Evolutionary conservation across 2,888 invertebrate genomes (phyloP).

Genomic region (Protodeltote pygarga): DNA sequence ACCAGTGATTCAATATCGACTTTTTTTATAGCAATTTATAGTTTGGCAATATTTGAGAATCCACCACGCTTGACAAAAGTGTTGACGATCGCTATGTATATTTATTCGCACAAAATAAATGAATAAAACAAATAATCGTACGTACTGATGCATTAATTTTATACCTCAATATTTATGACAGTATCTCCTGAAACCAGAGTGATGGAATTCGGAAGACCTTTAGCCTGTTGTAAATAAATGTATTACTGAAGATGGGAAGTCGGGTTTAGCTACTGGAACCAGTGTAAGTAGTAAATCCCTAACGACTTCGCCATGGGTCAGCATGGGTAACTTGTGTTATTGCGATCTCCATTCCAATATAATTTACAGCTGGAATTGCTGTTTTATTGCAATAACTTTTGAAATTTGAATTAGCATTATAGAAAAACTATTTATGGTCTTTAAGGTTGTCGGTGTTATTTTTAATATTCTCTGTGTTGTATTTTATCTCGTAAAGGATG

Average conservation of each 20-base stretch:
- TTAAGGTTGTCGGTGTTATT: not conserved
- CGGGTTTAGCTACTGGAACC: slow-evolving; percentile 2
- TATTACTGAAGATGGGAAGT: not conserved
- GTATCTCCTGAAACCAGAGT: too few relatives aligned
- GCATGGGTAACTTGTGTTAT: slow-evolving; percentile 15
- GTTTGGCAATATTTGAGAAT: too few relatives aligned
- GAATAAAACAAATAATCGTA: too few relatives aligned
- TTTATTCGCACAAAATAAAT: too few relatives aligned
- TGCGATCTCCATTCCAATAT: slow-evolving; percentile 33
- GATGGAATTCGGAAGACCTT: not conserved
- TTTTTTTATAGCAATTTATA: too few relatives aligned
- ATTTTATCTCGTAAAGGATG: too few relatives aligned
- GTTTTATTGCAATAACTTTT: slow-evolving; percentile 28
- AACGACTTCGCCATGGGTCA: slow-evolving; percentile 21
- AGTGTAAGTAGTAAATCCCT: slow-evolving; percentile 20
- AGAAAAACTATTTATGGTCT: not conserved
- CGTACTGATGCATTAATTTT: too few relatives aligned
- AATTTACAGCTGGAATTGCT: slow-evolving; percentile 27
- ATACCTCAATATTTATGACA: too few relatives aligned
- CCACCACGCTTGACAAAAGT: too few relatives aligned
- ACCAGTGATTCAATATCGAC: too few relatives aligned
- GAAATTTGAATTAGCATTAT: slow-evolving; percentile 19
- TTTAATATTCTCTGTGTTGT: too few relatives aligned
- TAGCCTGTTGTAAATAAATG: not conserved
- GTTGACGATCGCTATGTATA: too few relatives aligned